Evolutionary conservation across 2,113 vertebrate species (phyloP).

Genomic region (Alaudala cheleensis): DNA sequence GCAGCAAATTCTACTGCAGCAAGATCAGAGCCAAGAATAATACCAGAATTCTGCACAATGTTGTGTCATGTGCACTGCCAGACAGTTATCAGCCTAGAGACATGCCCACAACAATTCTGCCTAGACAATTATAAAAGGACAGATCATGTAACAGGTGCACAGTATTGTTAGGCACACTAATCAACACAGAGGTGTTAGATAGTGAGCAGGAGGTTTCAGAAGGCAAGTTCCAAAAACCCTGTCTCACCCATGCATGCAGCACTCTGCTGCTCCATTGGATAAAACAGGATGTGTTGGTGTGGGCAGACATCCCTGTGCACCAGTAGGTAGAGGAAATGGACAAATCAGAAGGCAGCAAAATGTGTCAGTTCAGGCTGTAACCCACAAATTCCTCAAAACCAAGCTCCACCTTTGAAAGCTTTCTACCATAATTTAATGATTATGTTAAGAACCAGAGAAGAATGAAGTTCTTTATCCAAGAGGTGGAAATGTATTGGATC

Average conservation of each 20-base stretch:
- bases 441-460: not conserved
- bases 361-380: not conserved
- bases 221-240: not conserved
- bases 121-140: not conserved
- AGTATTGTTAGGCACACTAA: not conserved
- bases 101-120: not conserved
- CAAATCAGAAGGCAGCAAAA: not conserved
- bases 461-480: not conserved
- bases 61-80: not conserved
- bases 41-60: not conserved
- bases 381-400: not conserved
- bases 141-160: not conserved
- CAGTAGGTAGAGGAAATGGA: not conserved
- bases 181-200: not conserved
- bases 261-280: not conserved
- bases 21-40: not conserved
- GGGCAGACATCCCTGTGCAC: not conserved
- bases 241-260: not conserved
- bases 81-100: not conserved
- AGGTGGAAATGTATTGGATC: not conserved
- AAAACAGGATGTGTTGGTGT: not conserved
- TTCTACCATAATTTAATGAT: not conserved
- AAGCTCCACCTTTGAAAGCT: not conserved
- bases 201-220: not conserved
- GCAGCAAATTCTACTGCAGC: conserved; percentile 5